phyloP scores from a whole-genome alignment of 2,797 vertebrate species.

The Etheostoma nigrum region DNA sequence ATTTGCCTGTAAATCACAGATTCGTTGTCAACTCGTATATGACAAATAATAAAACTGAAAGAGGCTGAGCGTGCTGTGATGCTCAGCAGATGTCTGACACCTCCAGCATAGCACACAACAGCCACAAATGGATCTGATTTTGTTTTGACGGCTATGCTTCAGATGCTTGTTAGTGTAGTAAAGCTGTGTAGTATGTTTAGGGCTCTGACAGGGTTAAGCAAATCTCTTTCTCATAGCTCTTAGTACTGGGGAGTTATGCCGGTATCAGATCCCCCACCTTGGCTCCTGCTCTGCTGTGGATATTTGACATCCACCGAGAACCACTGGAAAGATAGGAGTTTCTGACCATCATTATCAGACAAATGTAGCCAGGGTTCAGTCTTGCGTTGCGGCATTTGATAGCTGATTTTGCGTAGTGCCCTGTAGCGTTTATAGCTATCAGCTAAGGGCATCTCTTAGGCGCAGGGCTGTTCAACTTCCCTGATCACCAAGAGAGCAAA shows the following conservation, averaged over 20 bases:
- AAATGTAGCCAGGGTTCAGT: constrained; percentile 58
- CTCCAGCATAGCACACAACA: constrained; percentile 23
- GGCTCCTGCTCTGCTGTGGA: constrained; percentile 44
- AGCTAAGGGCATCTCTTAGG: constrained; percentile 61
- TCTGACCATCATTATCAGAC: constrained; percentile 72
- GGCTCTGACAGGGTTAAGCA: constrained; percentile 63
- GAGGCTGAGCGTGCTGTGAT: constrained; percentile 26
- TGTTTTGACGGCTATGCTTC: constrained; percentile 53
- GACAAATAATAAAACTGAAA: constrained; percentile 61
- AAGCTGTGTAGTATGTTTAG: constrained; percentile 54
- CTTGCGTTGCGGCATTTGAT: constrained; percentile 57
- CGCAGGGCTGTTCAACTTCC: constrained; percentile 58
- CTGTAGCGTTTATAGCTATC: constrained; percentile 60
- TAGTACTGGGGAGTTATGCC: constrained; percentile 46
- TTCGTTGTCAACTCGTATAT: constrained; percentile 54
- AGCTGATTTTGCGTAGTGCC: constrained; percentile 39
- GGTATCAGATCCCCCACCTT: constrained; percentile 45
- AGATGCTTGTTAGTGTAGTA: constrained; percentile 68
- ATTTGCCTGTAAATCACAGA: constrained; percentile 72
- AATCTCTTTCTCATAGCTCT: constrained; percentile 45
- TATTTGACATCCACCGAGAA: constrained; percentile 50
- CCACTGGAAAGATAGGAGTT: constrained; percentile 49
- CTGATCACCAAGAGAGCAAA: constrained; percentile 67
- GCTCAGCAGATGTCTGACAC: constrained; percentile 60
- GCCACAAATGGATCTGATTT: constrained; percentile 50